A percentile compares a stretch with the other conserved stretches of the same genome.
Evolutionary conservation across 1,140 invertebrate genomes (phyloP).

Genomic region (Macrobrachium nipponense): DNA sequence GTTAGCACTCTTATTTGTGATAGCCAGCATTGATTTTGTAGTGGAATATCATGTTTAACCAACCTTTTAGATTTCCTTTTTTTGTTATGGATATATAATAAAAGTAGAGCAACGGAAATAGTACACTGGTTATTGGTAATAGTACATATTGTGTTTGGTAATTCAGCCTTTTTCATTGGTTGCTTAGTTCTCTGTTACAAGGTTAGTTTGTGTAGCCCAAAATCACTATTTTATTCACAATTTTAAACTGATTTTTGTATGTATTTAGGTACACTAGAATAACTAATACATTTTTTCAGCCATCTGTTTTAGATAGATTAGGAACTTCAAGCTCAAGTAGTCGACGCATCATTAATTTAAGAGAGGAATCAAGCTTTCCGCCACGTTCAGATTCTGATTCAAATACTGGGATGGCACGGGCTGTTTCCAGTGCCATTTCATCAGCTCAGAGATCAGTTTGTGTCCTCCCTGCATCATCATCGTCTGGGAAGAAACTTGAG

Average conservation of each 20-base stretch:
- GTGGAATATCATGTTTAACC: no score
- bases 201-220: no score
- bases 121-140: no score
- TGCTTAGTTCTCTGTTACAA: not conserved
- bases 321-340: constrained; percentile 18
- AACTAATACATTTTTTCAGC: constrained; percentile 11
- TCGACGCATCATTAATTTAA: constrained; percentile 54
- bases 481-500: constrained; percentile 61
- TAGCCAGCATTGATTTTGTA: no score
- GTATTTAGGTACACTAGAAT: not conserved
- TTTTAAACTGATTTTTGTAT: not conserved
- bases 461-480: constrained; percentile 28
- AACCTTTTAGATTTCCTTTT: no score
- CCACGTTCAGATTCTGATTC: constrained; percentile 30
- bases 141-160: not conserved
- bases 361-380: constrained; percentile 55
- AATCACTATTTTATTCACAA: no score
- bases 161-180: not conserved
- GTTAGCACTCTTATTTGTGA: no score
- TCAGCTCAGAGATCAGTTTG: constrained; percentile 55
- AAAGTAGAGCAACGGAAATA: no score
- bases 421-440: constrained; percentile 50
- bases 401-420: constrained; percentile 37
- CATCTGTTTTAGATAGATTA: constrained; percentile 38
- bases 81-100: no score